These are phyloP conservation scores for Chelonoidis abingdonii DNA, from an alignment of 2,113 vertebrate genomes.

Conservation along the genomic window DNA sequence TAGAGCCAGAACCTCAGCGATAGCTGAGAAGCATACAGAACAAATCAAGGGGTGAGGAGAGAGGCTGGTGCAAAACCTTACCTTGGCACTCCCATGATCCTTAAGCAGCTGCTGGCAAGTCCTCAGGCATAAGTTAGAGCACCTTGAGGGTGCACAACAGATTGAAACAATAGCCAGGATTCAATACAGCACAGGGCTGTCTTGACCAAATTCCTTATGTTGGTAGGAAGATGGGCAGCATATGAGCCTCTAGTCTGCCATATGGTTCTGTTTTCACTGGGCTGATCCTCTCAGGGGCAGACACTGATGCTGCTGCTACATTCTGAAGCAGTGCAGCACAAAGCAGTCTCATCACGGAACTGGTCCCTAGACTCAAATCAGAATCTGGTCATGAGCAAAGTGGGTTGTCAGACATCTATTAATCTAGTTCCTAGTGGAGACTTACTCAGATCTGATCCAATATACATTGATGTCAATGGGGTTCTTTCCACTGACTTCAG, in stretches of 20 bases:
- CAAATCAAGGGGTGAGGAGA: background rate
- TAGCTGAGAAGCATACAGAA: background rate
- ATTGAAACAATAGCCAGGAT: background rate
- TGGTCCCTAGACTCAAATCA: background rate
- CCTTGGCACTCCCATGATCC: background rate
- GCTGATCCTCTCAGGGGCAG: background rate
- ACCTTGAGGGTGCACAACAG: background rate
- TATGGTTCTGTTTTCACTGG: background rate
- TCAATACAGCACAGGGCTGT: background rate
- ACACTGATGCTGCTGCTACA: no score
- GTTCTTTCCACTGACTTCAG: background rate
- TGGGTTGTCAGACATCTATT: accelerated
- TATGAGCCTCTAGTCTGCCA: background rate
- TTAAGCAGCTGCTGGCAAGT: background rate
- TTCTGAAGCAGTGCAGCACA: accelerated
- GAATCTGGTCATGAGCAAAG: background rate
- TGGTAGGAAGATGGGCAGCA: background rate
- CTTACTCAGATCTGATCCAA: background rate
- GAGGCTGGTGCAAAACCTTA: background rate
- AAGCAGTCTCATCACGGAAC: background rate
- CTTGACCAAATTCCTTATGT: background rate
- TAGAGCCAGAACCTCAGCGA: background rate
- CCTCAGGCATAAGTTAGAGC: background rate
- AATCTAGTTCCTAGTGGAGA: background rate
- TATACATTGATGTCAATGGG: accelerated